Evolutionary conservation across 2,113 vertebrate genomes (phyloP), one percentile per base, ranked within the genome.

Genomic region (Oryctolagus cuniculus): DNA sequence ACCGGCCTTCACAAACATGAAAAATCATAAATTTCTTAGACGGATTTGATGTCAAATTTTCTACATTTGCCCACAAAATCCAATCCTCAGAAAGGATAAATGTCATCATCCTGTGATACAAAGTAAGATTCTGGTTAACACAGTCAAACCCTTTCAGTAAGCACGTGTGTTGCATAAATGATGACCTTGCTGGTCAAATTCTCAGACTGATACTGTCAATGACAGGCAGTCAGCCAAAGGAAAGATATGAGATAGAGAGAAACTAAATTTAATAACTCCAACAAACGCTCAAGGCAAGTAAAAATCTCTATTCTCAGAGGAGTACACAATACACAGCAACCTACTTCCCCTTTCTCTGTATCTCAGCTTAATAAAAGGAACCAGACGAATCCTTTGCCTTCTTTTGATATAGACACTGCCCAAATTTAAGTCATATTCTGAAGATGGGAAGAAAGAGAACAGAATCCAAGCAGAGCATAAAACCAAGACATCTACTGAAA

Each of bases 301-400:
- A 58, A 81, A 86, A 55, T 58, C 13, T 44, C 66, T 74, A 92
- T 92, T 81, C 51, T 69, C 3, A 25, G 51, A 92, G 31, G 55
- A 10, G 1, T 16, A 4, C 75, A 88, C 9, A 83, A 80, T 22
- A 87, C 10, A 91, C 1, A 91, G 10, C 49, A 87, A 58, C 34
- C 44, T 24, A 84, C 38, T 22, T 82, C 24, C 13, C 10, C 64
- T 75, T 61, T 21, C 36, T 31, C 51, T 67, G 1, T n/a, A 51
- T 91, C 63, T 94, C 79, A 69, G 49, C 3, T 73, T 93, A 66
- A 83, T 8, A 77, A 74, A 93, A 89, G 61, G 61, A 74, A 61
- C 10, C 5, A 74, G 75, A 64, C 36, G 34, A 63, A 90, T 58
- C 16, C 12, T 38, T 27, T 63, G 15, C 38, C 34, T 87, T 70